Conservation (phyloP, 1,140 invertebrate species). For the Macrotrachela quadricornifera region DNA sequence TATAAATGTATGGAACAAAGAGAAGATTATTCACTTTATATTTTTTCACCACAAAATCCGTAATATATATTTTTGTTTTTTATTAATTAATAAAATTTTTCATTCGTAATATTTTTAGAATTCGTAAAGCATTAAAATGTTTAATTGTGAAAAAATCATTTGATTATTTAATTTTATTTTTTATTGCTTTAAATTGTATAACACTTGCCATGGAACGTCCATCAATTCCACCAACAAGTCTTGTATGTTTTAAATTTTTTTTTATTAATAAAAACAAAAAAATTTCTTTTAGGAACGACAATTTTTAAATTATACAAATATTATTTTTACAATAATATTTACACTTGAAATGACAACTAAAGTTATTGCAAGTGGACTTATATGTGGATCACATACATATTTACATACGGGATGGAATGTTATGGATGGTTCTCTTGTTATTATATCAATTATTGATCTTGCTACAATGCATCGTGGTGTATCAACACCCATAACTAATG, state of each 20-base stretch:
- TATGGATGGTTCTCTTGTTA: conserved; percentile 90
- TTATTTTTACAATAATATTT: conserved; percentile 88
- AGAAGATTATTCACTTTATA: conserved; percentile 61
- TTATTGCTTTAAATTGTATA: conserved; percentile 82
- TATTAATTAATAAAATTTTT: too few species aligned
- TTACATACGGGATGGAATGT: conserved; percentile 97
- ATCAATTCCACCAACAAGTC: conserved; percentile 67
- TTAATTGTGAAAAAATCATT: conserved; percentile 79
- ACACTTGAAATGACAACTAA: conserved; percentile 90
- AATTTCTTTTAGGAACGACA: conserved; percentile 43
- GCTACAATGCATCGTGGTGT: conserved; percentile 36
- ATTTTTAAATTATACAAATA: conserved; percentile 74
- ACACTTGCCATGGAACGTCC: conserved; percentile 95
- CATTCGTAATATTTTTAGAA: too few species aligned
- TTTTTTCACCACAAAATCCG: conserved; percentile 57
- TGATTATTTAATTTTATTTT: conserved; percentile 79
- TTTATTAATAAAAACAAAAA: background rate
- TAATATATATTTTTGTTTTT: conserved; percentile 12
- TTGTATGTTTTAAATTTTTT: conserved; percentile 17
- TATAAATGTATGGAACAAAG: conserved; percentile 50
- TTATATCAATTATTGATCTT: conserved; percentile 78
- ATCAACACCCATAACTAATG: conserved; percentile 45
- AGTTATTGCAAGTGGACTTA: conserved; percentile 77
- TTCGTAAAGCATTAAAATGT: conserved; percentile 44
- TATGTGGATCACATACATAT: conserved; percentile 77